Evolutionary conservation across 37 sponge, comb jelly and placozoan genomes (phyloP), one percentile per base, ranked within the genome.

Genomic region (Ephydatia muelleri): DNA sequence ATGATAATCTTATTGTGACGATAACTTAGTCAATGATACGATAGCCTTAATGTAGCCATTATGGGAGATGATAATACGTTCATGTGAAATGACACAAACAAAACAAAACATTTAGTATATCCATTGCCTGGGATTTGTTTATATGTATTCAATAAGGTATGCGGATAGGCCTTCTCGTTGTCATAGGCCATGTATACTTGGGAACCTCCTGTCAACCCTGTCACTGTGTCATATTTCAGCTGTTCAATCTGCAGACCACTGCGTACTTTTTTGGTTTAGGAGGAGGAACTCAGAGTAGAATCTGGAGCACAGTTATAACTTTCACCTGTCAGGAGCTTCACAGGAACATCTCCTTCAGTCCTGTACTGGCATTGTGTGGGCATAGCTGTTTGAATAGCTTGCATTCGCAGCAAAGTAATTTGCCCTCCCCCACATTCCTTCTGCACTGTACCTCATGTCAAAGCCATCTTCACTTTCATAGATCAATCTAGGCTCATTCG

Each of bases 371-470:
- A 43, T 43, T 43, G 43, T 75, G 67, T 90, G 75, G 26, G 89
- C 78, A 69, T 92, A 92, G 1, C 29, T 34, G 57, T 79, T 35
- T 1, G 92, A 91, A 48, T 91, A 91, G 67, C 80, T 87, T 13
- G 92, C 92, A 65, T 91, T 68, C 3, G 77, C 80, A 29, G 92
- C 92, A 83, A 91, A 91, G 84, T 91, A 91, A 57, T 75, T 83
- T 40, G 80, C 92, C 34, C 30, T 77, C 0, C 92, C 92, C 92
- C 92, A 91, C 68, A 78, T 73, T 14, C 92, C 92, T 8, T n/a
- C n/a, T 21, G 27, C 26, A 22, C 77, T 37, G 40, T 73, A 86
- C 6, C 92, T 87, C 78, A 86, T 76, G 72, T 91, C 92, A 87
- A 89, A 89, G 6, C 85, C 85, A 33, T 89, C 70, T 49, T 84